These are phyloP conservation scores for Scatophagus argus DNA, from an alignment of 2,113 vertebrate genomes.

Conservation along the genomic window DNA sequence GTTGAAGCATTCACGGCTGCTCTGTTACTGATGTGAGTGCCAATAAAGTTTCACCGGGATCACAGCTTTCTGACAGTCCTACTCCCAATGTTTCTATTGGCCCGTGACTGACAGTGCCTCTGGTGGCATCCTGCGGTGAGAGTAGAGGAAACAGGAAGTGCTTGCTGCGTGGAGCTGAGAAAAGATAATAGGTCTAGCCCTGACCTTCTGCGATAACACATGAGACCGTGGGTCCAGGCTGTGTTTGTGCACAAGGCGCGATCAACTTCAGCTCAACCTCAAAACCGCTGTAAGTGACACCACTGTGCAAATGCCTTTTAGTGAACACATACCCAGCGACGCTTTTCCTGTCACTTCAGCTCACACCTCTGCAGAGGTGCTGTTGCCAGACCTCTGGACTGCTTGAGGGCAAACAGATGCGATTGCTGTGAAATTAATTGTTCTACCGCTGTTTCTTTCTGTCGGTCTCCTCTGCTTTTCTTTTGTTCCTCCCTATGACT, in stretches of 20 bases:
- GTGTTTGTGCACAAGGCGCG: neutral
- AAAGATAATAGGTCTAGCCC: conserved; percentile 73
- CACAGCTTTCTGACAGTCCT: conserved; percentile 26
- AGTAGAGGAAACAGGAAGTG: conserved; percentile 80
- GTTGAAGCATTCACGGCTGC: neutral
- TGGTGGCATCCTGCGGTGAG: conserved; percentile 71
- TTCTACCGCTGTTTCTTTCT: conserved; percentile 3
- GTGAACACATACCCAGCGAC: neutral
- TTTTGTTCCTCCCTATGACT: neutral
- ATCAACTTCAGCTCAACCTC: conserved; percentile 21
- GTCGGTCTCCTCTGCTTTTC: neutral
- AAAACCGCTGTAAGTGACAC: conserved; percentile 18
- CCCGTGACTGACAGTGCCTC: conserved; percentile 62
- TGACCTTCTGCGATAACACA: conserved; percentile 72
- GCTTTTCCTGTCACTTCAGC: conserved; percentile 23
- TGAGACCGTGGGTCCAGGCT: conserved; percentile 7
- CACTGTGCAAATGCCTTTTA: conserved; percentile 23
- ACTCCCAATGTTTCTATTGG: conserved; percentile 52
- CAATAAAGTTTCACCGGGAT: neutral
- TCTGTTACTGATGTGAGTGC: conserved; percentile 3
- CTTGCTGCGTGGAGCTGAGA: conserved; percentile 52
- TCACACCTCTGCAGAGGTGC: conserved; percentile 13
- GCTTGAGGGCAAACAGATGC: neutral
- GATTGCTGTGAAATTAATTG: neutral
- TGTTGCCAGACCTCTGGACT: neutral